phyloP scores from a whole-genome alignment of 1,140 invertebrate genomes.

The Colletes gigas region DNA sequence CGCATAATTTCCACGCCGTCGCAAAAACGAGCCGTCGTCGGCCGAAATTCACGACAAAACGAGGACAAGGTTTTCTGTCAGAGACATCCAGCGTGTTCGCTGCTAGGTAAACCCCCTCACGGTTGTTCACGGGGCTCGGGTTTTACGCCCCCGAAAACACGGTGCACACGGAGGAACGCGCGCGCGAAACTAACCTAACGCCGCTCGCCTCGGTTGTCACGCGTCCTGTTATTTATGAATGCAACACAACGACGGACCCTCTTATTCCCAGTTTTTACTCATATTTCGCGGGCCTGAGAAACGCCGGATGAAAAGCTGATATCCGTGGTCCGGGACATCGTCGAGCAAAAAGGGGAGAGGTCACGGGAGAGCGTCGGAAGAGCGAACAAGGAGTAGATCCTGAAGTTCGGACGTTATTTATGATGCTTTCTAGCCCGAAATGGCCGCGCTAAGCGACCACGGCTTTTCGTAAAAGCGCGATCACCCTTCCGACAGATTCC shows the following conservation, averaged over 20 bases:
- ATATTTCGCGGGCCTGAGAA: slow-evolving; percentile 69
- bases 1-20: neutral
- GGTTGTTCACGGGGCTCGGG: neutral
- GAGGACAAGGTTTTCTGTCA: slow-evolving; percentile 46
- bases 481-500: slow-evolving; percentile 48
- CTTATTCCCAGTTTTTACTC: slow-evolving; percentile 78
- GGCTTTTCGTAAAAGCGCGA: slow-evolving; percentile 60
- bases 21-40: neutral
- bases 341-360: slow-evolving; percentile 34
- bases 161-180: slow-evolving; percentile 51
- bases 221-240: slow-evolving; percentile 75
- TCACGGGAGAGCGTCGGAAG: slow-evolving; percentile 10
- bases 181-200: slow-evolving; percentile 46
- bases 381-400: slow-evolving; percentile 51
- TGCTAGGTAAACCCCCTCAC: neutral
- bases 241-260: slow-evolving; percentile 69
- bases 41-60: slow-evolving; percentile 41
- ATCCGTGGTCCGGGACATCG: slow-evolving; percentile 64
- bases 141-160: slow-evolving; percentile 31
- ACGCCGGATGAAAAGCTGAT: slow-evolving; percentile 62
- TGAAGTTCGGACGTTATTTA: slow-evolving; percentile 77
- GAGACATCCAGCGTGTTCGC: slow-evolving; percentile 18
- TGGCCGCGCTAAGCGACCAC: slow-evolving; percentile 58
- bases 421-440: slow-evolving; percentile 68
- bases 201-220: slow-evolving; percentile 69